Percentiles rank a stretch among this genome's conserved stretches.
phyloP scores from a whole-genome alignment of 2,888 invertebrate species.

The Athrips mouffetella region DNA sequence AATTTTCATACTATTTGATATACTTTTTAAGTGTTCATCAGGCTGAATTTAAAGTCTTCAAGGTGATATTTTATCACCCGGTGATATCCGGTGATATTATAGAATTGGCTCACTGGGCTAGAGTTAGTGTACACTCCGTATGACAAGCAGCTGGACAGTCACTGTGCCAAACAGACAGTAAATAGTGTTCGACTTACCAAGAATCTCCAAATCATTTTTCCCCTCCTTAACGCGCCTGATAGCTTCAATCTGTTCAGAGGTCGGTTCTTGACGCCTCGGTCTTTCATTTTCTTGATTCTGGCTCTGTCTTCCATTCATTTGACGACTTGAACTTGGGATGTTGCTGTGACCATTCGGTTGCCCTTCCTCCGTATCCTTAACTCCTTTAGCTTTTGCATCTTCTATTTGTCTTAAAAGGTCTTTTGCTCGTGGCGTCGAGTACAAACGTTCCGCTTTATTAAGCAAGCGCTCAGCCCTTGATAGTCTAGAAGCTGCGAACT shows the following conservation, averaged over 20 bases:
- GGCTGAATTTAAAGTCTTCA: no score
- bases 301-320: neutral
- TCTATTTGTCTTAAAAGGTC: neutral
- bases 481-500: neutral
- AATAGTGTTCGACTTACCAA: conserved; percentile 1
- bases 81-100: no score
- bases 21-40: no score
- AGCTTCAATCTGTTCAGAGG: neutral
- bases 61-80: no score
- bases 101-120: no score
- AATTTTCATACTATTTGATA: no score
- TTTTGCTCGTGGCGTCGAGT: neutral
- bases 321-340: neutral
- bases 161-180: no score
- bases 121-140: no score
- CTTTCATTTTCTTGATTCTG: neutral
- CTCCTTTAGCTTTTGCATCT: neutral
- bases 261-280: neutral
- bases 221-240: neutral
- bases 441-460: neutral
- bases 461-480: neutral
- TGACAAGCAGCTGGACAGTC: no score
- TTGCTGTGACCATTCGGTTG: no score
- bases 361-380: neutral
- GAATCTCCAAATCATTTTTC: neutral